These are phyloP conservation scores for Panthera uncia DNA, from an alignment of 2,113 vertebrate genomes.

Conservation along the genomic window DNA sequence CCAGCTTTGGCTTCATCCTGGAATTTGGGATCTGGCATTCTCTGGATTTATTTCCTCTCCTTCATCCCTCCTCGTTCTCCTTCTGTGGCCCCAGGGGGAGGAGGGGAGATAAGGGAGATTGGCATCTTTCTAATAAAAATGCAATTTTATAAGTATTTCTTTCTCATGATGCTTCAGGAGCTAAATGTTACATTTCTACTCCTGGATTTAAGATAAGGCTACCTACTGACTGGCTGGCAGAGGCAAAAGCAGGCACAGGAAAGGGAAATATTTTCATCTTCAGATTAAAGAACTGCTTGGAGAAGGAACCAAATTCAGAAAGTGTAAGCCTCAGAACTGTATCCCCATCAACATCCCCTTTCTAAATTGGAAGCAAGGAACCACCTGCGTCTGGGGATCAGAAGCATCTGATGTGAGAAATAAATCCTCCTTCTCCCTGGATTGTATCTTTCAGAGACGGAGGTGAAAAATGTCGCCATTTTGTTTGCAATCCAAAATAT, in stretches of 20 bases:
- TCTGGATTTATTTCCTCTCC: slow-evolving; percentile 61
- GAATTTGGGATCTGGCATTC: slow-evolving; percentile 36
- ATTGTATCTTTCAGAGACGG: slow-evolving; percentile 79
- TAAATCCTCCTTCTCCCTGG: slow-evolving; percentile 68
- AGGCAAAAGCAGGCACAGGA: not conserved
- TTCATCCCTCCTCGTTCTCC: slow-evolving; percentile 52
- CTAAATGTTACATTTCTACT: slow-evolving; percentile 46
- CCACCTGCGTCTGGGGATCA: slow-evolving; percentile 61
- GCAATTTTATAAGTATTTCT: slow-evolving; percentile 6
- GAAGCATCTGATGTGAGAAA: slow-evolving; percentile 71
- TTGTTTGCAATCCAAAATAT: slow-evolving; percentile 85
- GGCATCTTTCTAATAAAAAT: slow-evolving; percentile 71
- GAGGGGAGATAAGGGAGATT: slow-evolving; percentile 9
- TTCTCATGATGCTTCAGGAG: slow-evolving; percentile 31
- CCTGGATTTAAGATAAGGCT: not conserved
- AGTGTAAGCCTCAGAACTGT: slow-evolving; percentile 66
- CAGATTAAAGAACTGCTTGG: slow-evolving; percentile 42
- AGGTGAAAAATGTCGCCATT: slow-evolving; percentile 85
- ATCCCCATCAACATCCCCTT: slow-evolving; percentile 55
- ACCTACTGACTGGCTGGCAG: slow-evolving; percentile 34
- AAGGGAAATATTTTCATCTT: slow-evolving; percentile 66
- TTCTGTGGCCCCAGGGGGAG: slow-evolving; percentile 61
- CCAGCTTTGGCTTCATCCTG: not conserved
- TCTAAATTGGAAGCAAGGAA: slow-evolving; percentile 76
- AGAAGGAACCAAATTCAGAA: slow-evolving; percentile 38